These are phyloP conservation scores for Notoglanidium macrostoma DNA, from an alignment of 2,797 vertebrate species.

Conservation along the genomic window DNA sequence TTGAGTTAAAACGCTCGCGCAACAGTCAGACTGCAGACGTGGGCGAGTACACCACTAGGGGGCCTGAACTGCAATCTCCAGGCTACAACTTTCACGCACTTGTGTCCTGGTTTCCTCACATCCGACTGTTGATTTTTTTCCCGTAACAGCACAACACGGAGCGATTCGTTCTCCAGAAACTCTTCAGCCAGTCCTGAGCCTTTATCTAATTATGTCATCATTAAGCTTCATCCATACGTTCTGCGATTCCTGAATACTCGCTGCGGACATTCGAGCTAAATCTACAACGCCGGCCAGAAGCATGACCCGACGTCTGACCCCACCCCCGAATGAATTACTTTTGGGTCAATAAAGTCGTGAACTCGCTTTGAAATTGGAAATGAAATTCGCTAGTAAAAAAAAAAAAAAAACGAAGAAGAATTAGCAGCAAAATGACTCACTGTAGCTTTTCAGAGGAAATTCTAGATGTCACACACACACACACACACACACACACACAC, in stretches of 20 bases:
- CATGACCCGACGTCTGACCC: not conserved
- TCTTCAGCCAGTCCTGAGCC: not conserved
- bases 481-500: constrained; percentile 7
- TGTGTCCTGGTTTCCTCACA: not conserved
- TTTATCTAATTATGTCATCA: not conserved
- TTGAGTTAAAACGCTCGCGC: too few relatives aligned
- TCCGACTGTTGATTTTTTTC: not conserved
- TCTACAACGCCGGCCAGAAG: not conserved
- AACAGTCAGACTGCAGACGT: not conserved
- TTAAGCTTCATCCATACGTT: not conserved
- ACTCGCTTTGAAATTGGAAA: constrained; percentile 15
- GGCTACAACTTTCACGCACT: not conserved
- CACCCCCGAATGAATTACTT: not conserved
- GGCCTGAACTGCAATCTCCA: not conserved
- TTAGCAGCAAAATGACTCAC: constrained; percentile 3
- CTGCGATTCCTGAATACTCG: not conserved
- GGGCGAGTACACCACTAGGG: too few relatives aligned
- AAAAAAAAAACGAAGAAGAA: constrained; percentile 10
- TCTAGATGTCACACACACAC: not conserved
- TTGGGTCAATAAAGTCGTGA: not conserved
- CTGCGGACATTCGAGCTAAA: too few relatives aligned
- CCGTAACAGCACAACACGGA: not conserved
- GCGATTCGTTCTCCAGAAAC: not conserved
- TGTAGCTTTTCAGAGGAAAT: not conserved
- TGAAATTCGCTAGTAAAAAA: constrained; percentile 12